These are phyloP conservation scores for Ptychochromis oligacanthus DNA, from an alignment of 2,113 vertebrate genomes.

Conservation along the genomic window DNA sequence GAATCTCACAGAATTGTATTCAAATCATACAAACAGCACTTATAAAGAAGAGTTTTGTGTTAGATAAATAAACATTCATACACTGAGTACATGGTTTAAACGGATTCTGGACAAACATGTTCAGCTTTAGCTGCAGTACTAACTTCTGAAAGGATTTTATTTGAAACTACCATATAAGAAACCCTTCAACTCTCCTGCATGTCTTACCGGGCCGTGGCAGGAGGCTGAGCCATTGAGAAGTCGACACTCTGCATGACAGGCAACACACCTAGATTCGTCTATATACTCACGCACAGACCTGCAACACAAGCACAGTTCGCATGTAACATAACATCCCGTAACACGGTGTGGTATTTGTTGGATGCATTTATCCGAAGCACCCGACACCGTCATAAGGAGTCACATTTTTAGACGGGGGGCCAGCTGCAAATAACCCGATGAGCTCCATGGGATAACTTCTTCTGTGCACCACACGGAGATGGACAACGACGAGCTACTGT, in stretches of 20 bases:
- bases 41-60: not conserved
- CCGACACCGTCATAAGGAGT: slow-evolving; percentile 15
- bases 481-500: not conserved
- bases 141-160: not conserved
- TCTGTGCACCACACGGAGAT: not conserved
- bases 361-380: slow-evolving; percentile 23
- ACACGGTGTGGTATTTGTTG: slow-evolving; percentile 9
- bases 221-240: slow-evolving; percentile 87
- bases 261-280: slow-evolving; percentile 81
- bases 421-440: slow-evolving; percentile 22
- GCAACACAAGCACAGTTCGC: slow-evolving; percentile 36
- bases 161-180: not conserved
- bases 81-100: not conserved
- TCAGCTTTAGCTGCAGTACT: too few relatives aligned
- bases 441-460: not conserved
- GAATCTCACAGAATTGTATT: not conserved
- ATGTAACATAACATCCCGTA: not conserved
- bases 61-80: not conserved
- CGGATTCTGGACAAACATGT: too few relatives aligned
- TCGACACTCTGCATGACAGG: slow-evolving; percentile 90
- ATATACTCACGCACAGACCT: slow-evolving; percentile 85
- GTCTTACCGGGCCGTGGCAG: slow-evolving; percentile 88
- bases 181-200: too few relatives aligned
- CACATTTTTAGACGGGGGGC: slow-evolving; percentile 42
- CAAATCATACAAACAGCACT: not conserved